These are phyloP conservation scores for Mesaphorura yosii DNA, from an alignment of 1,140 invertebrate genomes.

Conservation along the genomic window DNA sequence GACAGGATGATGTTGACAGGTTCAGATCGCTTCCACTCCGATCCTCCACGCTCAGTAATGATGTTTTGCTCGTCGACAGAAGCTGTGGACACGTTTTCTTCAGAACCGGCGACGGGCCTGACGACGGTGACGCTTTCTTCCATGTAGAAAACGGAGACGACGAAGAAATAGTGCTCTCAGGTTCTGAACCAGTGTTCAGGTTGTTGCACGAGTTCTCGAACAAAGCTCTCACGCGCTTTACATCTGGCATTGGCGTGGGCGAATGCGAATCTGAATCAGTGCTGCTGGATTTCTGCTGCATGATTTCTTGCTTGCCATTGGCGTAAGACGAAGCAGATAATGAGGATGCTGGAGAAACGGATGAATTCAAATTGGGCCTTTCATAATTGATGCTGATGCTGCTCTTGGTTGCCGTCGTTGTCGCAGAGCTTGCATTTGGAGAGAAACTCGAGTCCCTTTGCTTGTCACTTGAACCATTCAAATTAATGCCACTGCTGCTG, in stretches of 20 bases:
- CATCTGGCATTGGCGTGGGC: constrained; percentile 7
- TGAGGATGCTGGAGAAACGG: neutral
- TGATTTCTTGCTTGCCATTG: neutral
- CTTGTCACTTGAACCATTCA: no score
- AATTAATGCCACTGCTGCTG: no score
- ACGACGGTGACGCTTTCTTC: neutral
- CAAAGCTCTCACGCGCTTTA: constrained; percentile 21
- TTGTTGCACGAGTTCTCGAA: constrained; percentile 10
- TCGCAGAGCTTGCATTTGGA: no score
- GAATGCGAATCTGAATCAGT: neutral
- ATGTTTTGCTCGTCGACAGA: no score
- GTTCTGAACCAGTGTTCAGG: neutral
- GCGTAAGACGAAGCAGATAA: neutral
- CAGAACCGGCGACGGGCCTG: neutral
- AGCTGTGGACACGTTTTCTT: no score
- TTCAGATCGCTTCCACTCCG: neutral
- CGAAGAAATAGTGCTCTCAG: neutral
- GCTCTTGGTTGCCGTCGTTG: no score
- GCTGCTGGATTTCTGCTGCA: neutral
- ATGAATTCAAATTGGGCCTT: no score
- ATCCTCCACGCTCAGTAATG: no score
- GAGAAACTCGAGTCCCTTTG: no score
- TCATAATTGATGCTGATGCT: neutral
- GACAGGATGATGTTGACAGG: neutral
- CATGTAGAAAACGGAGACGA: no score